phyloP scores from a whole-genome alignment of 2,888 invertebrate species.

The Anthrax anthrax region DNA sequence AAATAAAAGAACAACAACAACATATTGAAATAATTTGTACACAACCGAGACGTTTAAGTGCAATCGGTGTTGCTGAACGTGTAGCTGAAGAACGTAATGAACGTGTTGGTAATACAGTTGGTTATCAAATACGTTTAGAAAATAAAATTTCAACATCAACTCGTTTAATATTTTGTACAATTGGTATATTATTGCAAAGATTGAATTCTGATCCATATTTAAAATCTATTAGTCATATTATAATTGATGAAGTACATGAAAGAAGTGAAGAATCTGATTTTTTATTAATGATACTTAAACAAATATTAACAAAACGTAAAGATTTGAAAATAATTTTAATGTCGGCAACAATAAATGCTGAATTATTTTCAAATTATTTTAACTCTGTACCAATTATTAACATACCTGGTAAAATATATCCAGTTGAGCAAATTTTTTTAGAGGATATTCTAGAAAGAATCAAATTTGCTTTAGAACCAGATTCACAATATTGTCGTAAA shows the following conservation, averaged over 20 bases:
- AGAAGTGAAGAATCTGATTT: slow-evolving; percentile 85
- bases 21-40: slow-evolving; percentile 82
- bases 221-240: slow-evolving; percentile 63
- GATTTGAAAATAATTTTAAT: slow-evolving; percentile 76
- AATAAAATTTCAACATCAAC: slow-evolving; percentile 64
- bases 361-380: slow-evolving; percentile 75
- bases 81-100: slow-evolving; percentile 79
- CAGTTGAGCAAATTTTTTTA: slow-evolving; percentile 65
- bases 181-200: slow-evolving; percentile 74
- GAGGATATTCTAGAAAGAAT: slow-evolving; percentile 64
- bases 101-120: slow-evolving; percentile 36
- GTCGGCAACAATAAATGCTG: slow-evolving; percentile 85
- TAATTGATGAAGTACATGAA: slow-evolving; percentile 89
- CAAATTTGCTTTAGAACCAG: slow-evolving; percentile 45
- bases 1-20: slow-evolving; percentile 38
- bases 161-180: slow-evolving; percentile 82
- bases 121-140: slow-evolving; percentile 63
- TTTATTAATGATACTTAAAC: slow-evolving; percentile 64
- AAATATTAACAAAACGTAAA: slow-evolving; percentile 53
- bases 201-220: slow-evolving; percentile 65
- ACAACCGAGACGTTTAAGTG: slow-evolving; percentile 82
- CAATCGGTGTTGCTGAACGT: slow-evolving; percentile 82
- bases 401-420: slow-evolving; percentile 73
- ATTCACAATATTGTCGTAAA: slow-evolving; percentile 43
- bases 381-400: slow-evolving; percentile 60